These are phyloP conservation scores for Macrobrachium rosenbergii DNA, from an alignment of 1,140 invertebrate genomes.

Conservation along the genomic window DNA sequence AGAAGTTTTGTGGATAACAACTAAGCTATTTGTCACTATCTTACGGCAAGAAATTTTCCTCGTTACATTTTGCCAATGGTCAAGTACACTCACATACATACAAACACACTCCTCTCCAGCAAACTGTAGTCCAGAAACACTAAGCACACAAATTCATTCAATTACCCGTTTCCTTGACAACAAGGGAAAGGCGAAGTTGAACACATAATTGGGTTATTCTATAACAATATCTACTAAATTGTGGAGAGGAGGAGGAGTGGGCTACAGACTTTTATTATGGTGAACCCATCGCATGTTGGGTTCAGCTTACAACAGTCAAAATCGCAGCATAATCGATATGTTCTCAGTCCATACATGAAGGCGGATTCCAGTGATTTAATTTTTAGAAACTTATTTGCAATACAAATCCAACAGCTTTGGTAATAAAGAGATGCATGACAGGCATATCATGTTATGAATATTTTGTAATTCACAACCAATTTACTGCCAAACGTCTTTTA, in stretches of 20 bases:
- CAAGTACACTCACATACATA: too few relatives aligned
- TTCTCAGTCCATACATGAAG: slow-evolving; percentile 44
- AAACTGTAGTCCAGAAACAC: not conserved
- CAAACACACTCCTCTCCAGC: not conserved
- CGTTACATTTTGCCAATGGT: too few relatives aligned
- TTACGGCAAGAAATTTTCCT: too few relatives aligned
- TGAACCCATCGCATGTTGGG: not conserved
- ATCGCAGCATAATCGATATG: slow-evolving; percentile 51
- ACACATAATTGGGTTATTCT: slow-evolving; percentile 33
- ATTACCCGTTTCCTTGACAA: slow-evolving; percentile 23
- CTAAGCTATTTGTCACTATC: too few relatives aligned
- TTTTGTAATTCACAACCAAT: too few relatives aligned
- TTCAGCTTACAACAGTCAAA: slow-evolving; percentile 34
- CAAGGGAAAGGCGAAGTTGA: slow-evolving; percentile 36
- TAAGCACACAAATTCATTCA: not conserved
- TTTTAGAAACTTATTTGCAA: too few relatives aligned
- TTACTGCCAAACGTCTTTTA: too few relatives aligned
- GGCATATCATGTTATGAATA: not conserved
- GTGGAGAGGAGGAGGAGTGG: not conserved
- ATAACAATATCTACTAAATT: too few relatives aligned
- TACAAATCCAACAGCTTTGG: too few relatives aligned
- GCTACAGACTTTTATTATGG: not conserved
- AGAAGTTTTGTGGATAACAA: too few relatives aligned
- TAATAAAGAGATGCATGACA: not conserved
- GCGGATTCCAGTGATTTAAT: slow-evolving; percentile 3